Evolutionary conservation across 2,888 invertebrate species (phyloP), one percentile per base, ranked within the genome.

Genomic region (Tetanocera ferruginea): DNA sequence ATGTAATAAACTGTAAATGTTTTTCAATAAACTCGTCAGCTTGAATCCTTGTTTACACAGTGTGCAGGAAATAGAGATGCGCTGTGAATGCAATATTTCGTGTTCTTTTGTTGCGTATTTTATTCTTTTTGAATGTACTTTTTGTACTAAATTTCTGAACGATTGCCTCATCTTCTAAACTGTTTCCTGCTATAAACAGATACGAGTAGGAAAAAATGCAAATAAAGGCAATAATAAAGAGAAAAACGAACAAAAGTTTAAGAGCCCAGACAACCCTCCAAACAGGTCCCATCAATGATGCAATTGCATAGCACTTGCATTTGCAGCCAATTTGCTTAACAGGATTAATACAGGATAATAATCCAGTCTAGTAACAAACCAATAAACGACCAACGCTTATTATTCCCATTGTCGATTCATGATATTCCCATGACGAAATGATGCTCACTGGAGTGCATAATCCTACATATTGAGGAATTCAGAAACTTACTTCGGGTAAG

Each of bases 381-480:
- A 49, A 55, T 23, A 43, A 52, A 57, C 62, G 55, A 11, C 52
- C 49, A 52, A n/a, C 31, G 49, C 52, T 69, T 28, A 34, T 60
- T 28, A 17, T 51, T 25, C 37, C 52, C 76, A 57, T 69, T 79
- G 78, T 3, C 43, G 1, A 43, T 43, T 43, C 83, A 82, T 81
- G 83, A 83, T 80, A 78, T 86, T 86, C 85, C 83, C 85, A 86
- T 85, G 83, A 80, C 83, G 79, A 81, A 81, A 66, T 79, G 81
- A 81, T 83, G 84, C 82, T 82, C 83, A 82, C 78, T 84, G 83
- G 81, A 83, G 82, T 82, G 83, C 81, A 81, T 86, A 86, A 86
- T 85, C 86, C 86, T 81, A 28, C 73, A 72, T 81, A 80, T 79
- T 82, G 79, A 79, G 75, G 66, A 78, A 81, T 79, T 66, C 64